A percentile compares a stretch with the other conserved stretches of the same genome.
Evolutionary conservation across 2,113 vertebrate species (phyloP).

Genomic region (Actenoides lindsayi): DNA sequence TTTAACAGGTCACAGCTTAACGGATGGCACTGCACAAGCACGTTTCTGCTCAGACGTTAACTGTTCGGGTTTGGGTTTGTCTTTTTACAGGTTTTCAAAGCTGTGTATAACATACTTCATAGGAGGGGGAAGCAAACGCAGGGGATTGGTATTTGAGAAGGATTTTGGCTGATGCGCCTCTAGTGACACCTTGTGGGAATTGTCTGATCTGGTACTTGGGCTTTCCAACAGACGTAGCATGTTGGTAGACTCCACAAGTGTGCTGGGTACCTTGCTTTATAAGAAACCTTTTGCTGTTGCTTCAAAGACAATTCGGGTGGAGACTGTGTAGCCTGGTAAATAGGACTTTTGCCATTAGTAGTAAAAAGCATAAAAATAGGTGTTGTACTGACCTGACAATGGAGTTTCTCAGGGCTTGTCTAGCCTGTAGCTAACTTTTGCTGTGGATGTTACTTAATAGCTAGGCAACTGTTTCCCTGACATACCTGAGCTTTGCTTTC

Average conservation of each 20-base stretch:
- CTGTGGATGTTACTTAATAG: neutral
- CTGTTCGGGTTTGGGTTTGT: neutral
- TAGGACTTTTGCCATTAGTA: neutral
- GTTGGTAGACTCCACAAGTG: neutral
- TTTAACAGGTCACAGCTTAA: neutral
- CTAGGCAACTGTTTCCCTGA: neutral
- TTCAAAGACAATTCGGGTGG: neutral
- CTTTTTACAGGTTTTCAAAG: neutral
- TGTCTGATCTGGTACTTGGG: neutral
- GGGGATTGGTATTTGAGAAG: neutral
- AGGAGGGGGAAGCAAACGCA: neutral
- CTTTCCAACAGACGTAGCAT: neutral
- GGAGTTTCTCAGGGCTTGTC: neutral
- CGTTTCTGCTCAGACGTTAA: neutral
- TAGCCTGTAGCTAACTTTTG: neutral
- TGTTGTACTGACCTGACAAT: neutral
- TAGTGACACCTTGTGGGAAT: constrained; percentile 50
- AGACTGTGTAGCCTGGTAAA: neutral
- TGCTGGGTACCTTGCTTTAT: neutral
- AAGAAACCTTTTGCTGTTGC: neutral
- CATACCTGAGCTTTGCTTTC: neutral
- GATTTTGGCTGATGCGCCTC: neutral
- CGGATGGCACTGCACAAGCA: neutral
- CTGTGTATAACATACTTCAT: neutral
- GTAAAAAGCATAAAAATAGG: neutral